Evolutionary conservation across 2,797 vertebrate species (phyloP).

Genomic region (Cetoscarus ocellatus): DNA sequence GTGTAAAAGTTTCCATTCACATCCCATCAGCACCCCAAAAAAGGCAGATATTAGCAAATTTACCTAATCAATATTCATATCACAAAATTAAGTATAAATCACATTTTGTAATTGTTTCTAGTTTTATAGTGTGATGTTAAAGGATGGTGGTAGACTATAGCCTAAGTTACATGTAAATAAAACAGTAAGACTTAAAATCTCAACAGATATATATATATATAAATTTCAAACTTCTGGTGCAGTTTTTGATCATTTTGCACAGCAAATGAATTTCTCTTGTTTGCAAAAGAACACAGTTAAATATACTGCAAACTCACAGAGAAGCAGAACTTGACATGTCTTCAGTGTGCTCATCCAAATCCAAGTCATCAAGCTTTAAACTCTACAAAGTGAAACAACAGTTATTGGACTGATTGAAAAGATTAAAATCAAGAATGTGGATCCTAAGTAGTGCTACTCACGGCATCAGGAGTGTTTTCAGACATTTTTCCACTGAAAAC

Average conservation of each 20-base stretch:
- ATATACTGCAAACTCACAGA: slow-evolving; percentile 67
- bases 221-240: neutral
- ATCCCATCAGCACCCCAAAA: no score
- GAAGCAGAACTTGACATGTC: slow-evolving; percentile 32
- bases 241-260: neutral
- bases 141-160: neutral
- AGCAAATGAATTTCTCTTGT: neutral
- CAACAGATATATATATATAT: neutral
- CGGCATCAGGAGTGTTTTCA: slow-evolving; percentile 55
- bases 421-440: neutral
- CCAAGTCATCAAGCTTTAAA: slow-evolving; percentile 78
- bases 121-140: neutral
- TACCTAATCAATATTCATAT: no score
- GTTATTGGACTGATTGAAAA: slow-evolving; percentile 1
- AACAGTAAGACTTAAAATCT: neutral
- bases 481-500: slow-evolving; percentile 55
- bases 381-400: slow-evolving; percentile 61
- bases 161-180: neutral
- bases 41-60: no score
- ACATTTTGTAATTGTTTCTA: neutral
- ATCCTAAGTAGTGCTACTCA: slow-evolving; percentile 27
- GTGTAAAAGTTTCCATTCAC: no score
- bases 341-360: slow-evolving; percentile 44
- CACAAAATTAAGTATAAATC: neutral
- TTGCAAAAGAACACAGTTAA: neutral